Evolutionary conservation across 2,113 vertebrate genomes (phyloP).

Genomic region (Coptodon rendalli): DNA sequence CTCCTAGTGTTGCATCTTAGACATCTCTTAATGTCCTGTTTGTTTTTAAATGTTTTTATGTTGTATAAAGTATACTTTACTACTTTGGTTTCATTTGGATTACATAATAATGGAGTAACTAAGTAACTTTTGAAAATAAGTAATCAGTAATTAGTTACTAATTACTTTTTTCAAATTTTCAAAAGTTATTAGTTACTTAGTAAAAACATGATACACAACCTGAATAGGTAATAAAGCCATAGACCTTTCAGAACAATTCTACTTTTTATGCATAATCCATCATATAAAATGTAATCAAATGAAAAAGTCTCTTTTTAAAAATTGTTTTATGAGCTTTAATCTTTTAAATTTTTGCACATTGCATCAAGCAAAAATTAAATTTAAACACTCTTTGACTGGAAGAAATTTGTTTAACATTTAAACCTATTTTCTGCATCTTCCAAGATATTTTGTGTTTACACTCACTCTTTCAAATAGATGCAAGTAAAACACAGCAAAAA

Average conservation of each 20-base stretch:
- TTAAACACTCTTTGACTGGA: not conserved
- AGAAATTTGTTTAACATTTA: not conserved
- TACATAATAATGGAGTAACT: not conserved
- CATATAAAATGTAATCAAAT: not conserved
- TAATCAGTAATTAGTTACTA: not conserved
- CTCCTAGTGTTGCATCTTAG: not conserved
- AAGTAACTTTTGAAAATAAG: accelerated
- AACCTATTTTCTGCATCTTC: not conserved
- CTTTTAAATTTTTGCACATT: not conserved
- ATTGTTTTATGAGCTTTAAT: not conserved
- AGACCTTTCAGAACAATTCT: not conserved
- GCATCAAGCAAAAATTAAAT: accelerated
- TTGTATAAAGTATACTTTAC: not conserved
- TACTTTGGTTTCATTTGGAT: not conserved
- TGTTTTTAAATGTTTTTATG: not conserved
- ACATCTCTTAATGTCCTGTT: not conserved
- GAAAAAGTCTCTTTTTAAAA: not conserved
- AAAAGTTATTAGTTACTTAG: not conserved
- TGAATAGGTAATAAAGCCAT: accelerated
- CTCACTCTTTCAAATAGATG: not conserved
- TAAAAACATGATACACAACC: not conserved
- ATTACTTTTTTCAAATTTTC: not conserved
- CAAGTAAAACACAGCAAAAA: not conserved
- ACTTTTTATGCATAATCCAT: not conserved
- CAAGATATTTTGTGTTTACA: not conserved